phyloP scores from a whole-genome alignment of 2,113 vertebrate genomes.

The Jaculus jaculus region DNA sequence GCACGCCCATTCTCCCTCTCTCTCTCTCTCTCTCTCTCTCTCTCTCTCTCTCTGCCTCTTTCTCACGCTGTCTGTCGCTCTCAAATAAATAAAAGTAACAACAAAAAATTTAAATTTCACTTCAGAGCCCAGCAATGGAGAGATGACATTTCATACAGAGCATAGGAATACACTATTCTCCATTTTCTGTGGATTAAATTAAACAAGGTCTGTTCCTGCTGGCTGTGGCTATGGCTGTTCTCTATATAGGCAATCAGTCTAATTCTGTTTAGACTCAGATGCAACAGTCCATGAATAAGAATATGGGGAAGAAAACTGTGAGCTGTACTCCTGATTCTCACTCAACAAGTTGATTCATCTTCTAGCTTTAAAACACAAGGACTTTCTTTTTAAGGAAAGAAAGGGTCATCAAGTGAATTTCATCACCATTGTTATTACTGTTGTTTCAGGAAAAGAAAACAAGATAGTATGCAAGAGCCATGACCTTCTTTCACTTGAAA shows the following conservation, averaged over 20 bases:
- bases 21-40: too few species aligned
- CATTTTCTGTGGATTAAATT: neutral
- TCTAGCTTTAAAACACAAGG: neutral
- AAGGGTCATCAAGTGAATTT: neutral
- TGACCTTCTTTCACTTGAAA: slow-evolving; percentile 38
- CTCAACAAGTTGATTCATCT: slow-evolving; percentile 44
- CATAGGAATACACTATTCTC: neutral
- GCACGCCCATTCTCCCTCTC: too few species aligned
- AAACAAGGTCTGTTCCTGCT: slow-evolving; percentile 43
- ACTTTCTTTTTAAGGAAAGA: slow-evolving; percentile 3
- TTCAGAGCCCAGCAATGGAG: neutral
- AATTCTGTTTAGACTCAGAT: slow-evolving; percentile 69
- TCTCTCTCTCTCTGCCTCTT: too few species aligned
- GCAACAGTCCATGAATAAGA: slow-evolving; percentile 65
- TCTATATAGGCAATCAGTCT: slow-evolving; percentile 73
- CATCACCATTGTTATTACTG: neutral
- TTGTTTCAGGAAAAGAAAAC: slow-evolving; percentile 25
- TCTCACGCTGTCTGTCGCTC: too few species aligned
- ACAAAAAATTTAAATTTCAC: slow-evolving; percentile 33
- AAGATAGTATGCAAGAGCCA: neutral
- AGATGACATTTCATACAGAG: neutral
- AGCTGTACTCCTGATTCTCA: neutral
- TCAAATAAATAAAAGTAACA: too few species aligned
- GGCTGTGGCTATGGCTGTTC: slow-evolving; percentile 42
- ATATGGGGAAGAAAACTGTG: slow-evolving; percentile 48